Conservation (phyloP, 2,888 invertebrate species). For the Callosobruchus maculatus region DNA sequence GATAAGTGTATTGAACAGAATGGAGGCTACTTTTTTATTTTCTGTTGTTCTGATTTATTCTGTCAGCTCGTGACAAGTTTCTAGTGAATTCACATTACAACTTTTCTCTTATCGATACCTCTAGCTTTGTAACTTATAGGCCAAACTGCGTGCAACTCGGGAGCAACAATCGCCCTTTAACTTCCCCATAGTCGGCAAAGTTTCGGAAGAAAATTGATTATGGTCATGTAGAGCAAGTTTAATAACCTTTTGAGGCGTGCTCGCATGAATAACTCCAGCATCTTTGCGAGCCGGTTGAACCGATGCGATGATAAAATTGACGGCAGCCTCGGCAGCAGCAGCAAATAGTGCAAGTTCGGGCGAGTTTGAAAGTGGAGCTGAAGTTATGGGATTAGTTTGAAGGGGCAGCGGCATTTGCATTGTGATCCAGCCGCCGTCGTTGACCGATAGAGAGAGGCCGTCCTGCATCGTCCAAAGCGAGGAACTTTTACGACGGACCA, state of each 20-base stretch:
- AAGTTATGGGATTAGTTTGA: not conserved
- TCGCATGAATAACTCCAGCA: not conserved
- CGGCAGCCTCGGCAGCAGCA: no score
- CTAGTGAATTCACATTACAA: no score
- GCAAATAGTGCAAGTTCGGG: not conserved
- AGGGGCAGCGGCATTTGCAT: not conserved
- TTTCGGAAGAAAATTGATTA: not conserved
- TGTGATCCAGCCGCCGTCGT: not conserved
- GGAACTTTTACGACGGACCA: not conserved
- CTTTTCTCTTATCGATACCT: no score
- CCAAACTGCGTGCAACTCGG: no score
- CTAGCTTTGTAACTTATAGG: no score
- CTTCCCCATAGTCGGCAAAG: not conserved
- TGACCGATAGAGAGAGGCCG: not conserved
- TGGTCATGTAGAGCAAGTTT: not conserved
- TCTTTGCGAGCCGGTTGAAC: not conserved
- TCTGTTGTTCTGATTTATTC: no score
- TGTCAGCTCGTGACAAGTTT: no score
- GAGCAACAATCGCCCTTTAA: not conserved
- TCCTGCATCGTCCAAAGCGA: not conserved
- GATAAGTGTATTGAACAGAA: no score
- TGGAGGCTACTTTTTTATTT: no score
- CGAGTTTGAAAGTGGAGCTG: not conserved
- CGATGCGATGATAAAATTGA: not conserved
- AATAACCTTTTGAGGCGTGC: not conserved